Evolutionary conservation across 2,888 invertebrate genomes (phyloP).

Genomic region (Sepiola atlantica): DNA sequence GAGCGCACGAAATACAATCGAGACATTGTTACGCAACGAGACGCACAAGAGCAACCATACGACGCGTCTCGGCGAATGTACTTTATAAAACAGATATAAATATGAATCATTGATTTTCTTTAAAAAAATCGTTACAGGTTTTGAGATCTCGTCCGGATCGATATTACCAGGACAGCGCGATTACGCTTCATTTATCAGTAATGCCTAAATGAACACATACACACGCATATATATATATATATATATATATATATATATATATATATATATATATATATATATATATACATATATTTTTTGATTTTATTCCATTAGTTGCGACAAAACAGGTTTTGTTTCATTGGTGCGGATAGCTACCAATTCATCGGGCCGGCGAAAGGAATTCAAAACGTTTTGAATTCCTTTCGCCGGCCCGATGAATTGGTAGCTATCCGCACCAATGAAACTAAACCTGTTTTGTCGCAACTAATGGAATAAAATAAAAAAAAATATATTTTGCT

Average conservation of each 20-base stretch:
- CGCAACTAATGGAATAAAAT: no score
- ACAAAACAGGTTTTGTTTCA: no score
- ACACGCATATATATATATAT: background rate
- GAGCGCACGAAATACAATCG: background rate
- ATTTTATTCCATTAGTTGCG: no score
- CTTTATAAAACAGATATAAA: background rate
- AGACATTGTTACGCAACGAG: background rate
- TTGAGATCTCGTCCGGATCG: background rate
- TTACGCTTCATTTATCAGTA: background rate
- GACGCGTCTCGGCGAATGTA: background rate
- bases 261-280: no score
- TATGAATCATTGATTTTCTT: slow-evolving; percentile 11
- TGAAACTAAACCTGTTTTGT: no score
- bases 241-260: background rate
- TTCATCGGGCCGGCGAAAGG: no score
- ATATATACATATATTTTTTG: no score
- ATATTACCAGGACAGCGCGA: background rate
- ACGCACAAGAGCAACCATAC: background rate
- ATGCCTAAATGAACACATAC: background rate
- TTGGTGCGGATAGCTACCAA: no score
- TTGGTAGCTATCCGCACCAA: no score
- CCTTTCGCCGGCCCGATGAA: no score
- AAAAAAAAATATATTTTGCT: no score
- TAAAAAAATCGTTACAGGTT: background rate
- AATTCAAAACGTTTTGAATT: no score